These are phyloP conservation scores for Pantherophis guttatus DNA, from an alignment of 2,113 vertebrate genomes.

Conservation along the genomic window DNA sequence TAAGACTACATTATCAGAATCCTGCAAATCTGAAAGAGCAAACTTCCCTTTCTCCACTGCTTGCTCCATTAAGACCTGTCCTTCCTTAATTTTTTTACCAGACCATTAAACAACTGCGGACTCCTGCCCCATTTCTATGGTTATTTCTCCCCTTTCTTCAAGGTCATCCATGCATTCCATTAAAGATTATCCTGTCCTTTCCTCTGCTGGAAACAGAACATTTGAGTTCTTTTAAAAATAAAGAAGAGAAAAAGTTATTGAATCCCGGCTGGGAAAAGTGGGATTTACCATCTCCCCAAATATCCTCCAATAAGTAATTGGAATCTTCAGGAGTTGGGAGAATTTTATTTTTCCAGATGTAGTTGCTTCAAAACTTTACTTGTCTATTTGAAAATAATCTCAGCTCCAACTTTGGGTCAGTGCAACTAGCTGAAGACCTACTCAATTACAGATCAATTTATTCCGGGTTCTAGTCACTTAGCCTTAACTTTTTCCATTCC, in stretches of 20 bases:
- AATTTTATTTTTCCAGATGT: not conserved
- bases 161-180: not conserved
- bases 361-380: not conserved
- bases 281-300: not conserved
- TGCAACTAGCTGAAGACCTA: not conserved
- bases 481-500: not conserved
- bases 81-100: not conserved
- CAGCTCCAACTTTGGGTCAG: not conserved
- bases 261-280: not conserved
- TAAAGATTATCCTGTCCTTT: not conserved
- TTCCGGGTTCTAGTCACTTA: not conserved
- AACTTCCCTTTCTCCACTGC: not conserved
- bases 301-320: not conserved
- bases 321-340: not conserved
- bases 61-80: not conserved
- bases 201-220: not conserved
- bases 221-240: not conserved
- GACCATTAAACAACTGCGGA: not conserved
- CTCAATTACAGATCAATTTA: not conserved
- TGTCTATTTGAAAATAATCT: not conserved
- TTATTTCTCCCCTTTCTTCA: not conserved
- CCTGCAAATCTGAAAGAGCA: not conserved
- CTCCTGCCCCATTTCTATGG: not conserved
- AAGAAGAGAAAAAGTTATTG: not conserved
- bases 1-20: not conserved